A percentile compares a stretch with the other conserved stretches of the same genome.
Conservation (phyloP, 2,888 invertebrate genomes). For the Drosophila dives region DNA sequence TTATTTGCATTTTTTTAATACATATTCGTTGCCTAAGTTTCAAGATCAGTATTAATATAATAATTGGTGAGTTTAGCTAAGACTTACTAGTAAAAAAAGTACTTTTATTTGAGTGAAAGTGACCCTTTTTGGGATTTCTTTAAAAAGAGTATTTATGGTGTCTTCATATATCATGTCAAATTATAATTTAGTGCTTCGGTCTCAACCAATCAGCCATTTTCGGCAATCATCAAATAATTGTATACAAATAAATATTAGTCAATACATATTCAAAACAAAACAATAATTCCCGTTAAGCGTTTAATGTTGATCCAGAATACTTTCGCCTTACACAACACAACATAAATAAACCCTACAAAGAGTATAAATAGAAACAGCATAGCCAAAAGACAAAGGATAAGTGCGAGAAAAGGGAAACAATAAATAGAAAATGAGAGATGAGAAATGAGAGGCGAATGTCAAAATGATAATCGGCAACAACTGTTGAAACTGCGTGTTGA, state of each 20-base stretch:
- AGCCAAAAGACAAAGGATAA: conserved; percentile 10
- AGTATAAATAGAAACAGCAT: background rate
- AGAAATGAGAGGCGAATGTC: conserved; percentile 60
- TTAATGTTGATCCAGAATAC: background rate
- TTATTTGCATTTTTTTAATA: background rate
- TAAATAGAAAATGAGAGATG: conserved; percentile 33
- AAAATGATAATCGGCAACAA: conserved; percentile 83
- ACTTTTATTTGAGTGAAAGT: background rate
- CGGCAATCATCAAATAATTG: background rate
- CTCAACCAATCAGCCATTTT: background rate
- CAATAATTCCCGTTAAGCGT: background rate
- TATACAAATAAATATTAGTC: background rate
- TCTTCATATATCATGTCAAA: background rate
- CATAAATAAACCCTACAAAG: background rate
- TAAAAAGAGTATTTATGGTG: background rate
- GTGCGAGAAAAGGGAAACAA: conserved; percentile 18
- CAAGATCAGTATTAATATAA: background rate
- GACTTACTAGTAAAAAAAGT: background rate
- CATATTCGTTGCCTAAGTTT: background rate
- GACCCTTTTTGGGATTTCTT: background rate
- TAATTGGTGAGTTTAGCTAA: background rate
- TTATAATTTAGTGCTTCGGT: background rate
- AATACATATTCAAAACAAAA: background rate
- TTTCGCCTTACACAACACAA: background rate
- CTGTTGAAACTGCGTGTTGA: conserved; percentile 79